Base-by-base conservation (phyloP, 2,888 invertebrate species). In the Caradrina kadenii region DNA sequence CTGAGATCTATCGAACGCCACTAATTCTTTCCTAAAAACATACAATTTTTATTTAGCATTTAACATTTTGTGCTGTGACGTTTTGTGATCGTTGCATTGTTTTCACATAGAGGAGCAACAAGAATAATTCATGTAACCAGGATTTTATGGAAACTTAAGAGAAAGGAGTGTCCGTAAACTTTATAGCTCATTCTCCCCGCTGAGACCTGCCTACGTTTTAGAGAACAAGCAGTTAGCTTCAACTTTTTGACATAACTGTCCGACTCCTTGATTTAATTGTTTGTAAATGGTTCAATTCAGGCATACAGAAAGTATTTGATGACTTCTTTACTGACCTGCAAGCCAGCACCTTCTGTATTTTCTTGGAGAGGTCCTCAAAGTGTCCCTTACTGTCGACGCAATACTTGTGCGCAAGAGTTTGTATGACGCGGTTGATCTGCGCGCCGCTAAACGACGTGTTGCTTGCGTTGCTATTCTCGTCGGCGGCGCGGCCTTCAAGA, bases 371-470 rank as follows among this genome's bases (percentile, higher is more conserved):
- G 89, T 99, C 99, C 89, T 99, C 99, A 91, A 99, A 99, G 10
- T 99, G 98, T 7, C 98, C 97, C 91, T 98, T 98, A 90, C 99
- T 99, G 87, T 99, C 99, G 58, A 97, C 98, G 91, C 99, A 99
- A 93, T 99, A 99, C 89, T 98, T 98, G 91, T 99, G 99, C 2
- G 99, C 99, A 52, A 99, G 96, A 81, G 98, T 97, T 90, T 99
- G 99, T 85, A 99, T 99, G 62, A 98, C 98, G 90, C 98, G 97
- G 93, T 99, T 99, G 54, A 99, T 98, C 91, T 98, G 97, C 39
- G 96, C 96, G 56, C 96, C 96, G 79, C 96, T 95, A 87, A 96
- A 96, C 55, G 96, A 94, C 0, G 96, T 96, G 62, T 93, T 93
- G 77, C 96, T 96, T 1, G 94, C 91, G 82, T 95, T 93, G 84